phyloP scores from a whole-genome alignment of 2,113 vertebrate genomes.

The Eulemur rufifrons region DNA sequence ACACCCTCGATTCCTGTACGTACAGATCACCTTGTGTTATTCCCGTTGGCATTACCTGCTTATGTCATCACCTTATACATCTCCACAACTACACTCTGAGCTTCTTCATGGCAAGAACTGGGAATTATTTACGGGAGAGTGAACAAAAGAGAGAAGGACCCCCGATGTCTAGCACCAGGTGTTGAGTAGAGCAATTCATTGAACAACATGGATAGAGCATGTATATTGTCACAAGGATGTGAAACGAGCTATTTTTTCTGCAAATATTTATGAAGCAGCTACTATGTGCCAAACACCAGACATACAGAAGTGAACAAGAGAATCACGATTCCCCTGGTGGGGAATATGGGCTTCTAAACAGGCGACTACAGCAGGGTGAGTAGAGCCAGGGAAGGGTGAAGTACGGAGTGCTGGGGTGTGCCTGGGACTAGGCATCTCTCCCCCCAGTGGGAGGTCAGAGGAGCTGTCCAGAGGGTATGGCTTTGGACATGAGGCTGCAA shows the following conservation, averaged over 20 bases:
- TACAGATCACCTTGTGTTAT: too few species aligned
- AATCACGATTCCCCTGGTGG: neutral
- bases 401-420: rapidly evolving
- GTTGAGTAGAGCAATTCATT: neutral
- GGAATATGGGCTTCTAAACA: neutral
- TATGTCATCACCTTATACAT: too few species aligned
- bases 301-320: neutral
- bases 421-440: too few species aligned
- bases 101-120: neutral
- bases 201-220: neutral
- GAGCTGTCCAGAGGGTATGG: neutral
- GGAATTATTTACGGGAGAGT: neutral
- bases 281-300: neutral
- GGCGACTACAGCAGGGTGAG: too few species aligned
- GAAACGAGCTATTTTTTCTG: neutral
- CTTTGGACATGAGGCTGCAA: neutral
- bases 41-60: neutral
- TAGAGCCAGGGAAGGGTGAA: neutral
- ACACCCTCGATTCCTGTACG: neutral
- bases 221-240: rapidly evolving
- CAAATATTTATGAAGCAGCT: neutral
- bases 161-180: neutral
- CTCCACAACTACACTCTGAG: neutral
- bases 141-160: neutral
- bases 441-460: neutral